phyloP scores from a whole-genome alignment of 2,113 vertebrate genomes.

The Gnathonemus echidnorhynchus region DNA sequence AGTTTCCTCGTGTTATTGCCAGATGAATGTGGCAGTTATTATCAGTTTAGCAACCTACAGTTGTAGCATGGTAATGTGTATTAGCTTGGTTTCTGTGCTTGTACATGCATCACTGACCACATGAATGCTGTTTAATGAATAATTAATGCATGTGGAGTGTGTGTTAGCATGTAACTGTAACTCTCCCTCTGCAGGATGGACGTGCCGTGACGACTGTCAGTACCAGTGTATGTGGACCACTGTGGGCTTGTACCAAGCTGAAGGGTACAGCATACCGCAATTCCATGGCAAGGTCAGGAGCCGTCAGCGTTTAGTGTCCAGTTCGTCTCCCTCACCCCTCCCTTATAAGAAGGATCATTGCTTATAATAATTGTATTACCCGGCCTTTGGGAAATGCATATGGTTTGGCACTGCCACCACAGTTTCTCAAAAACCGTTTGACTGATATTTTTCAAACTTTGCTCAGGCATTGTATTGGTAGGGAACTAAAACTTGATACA shows the following conservation, averaged over 20 bases:
- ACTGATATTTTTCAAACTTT: not conserved
- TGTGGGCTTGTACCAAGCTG: conserved; percentile 77
- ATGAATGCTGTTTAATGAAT: not conserved
- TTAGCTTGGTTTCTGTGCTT: not conserved
- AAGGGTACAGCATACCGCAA: conserved; percentile 82
- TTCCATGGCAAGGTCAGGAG: conserved; percentile 88
- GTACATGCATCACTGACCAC: not conserved
- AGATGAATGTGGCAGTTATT: not conserved
- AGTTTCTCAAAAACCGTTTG: not conserved
- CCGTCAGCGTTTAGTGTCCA: not conserved
- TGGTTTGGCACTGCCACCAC: not conserved
- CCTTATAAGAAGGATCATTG: not conserved
- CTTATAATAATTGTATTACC: not conserved
- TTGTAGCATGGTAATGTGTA: not conserved
- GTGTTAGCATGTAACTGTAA: not conserved
- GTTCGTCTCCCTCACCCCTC: not conserved
- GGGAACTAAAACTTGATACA: not conserved
- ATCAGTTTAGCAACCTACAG: not conserved
- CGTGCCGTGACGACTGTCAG: conserved; percentile 81
- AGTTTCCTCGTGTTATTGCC: not conserved
- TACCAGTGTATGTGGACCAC: conserved; percentile 97
- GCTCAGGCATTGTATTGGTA: not conserved
- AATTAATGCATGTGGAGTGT: not conserved
- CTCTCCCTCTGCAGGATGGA: conserved; percentile 71
- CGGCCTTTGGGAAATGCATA: not conserved